Evolutionary conservation across 1,140 invertebrate genomes (phyloP).

Genomic region (Danaus plexippus): DNA sequence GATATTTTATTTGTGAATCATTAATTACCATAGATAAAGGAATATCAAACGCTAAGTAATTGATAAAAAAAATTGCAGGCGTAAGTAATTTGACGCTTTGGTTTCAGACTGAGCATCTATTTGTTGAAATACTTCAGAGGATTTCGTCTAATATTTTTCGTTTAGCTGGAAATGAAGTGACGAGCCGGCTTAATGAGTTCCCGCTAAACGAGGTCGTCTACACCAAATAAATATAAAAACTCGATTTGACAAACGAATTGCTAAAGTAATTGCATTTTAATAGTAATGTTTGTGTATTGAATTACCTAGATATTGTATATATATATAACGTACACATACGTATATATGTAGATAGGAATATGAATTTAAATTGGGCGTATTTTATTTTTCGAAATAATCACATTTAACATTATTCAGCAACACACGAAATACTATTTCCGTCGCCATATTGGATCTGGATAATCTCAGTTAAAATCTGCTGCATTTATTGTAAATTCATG

Average conservation of each 20-base stretch:
- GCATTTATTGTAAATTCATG: too few species aligned
- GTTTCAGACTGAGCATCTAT: too few species aligned
- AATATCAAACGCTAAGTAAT: too few species aligned
- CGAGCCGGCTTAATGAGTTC: conserved; percentile 34
- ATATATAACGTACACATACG: too few species aligned
- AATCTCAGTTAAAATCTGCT: conserved; percentile 6
- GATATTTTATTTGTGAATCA: too few species aligned
- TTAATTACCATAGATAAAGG: too few species aligned
- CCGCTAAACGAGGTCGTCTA: conserved; percentile 21
- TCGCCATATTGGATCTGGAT: conserved; percentile 24
- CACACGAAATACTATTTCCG: conserved; percentile 31
- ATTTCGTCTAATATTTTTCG: conserved; percentile 31
- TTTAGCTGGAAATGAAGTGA: conserved; percentile 34
- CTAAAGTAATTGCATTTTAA: conserved; percentile 25
- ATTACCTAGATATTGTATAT: too few species aligned
- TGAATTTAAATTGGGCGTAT: background rate
- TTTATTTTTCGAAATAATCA: conserved; percentile 14
- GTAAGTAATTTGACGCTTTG: too few species aligned
- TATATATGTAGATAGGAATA: too few species aligned
- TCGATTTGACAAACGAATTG: conserved; percentile 24
- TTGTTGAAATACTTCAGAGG: conserved; percentile 4
- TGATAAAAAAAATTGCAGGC: too few species aligned
- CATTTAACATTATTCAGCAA: conserved; percentile 20
- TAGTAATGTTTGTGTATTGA: background rate
- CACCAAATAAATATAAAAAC: conserved; percentile 20